These are phyloP conservation scores for Nixonia krombeini DNA, from an alignment of 1,140 invertebrate genomes.

Conservation along the genomic window DNA sequence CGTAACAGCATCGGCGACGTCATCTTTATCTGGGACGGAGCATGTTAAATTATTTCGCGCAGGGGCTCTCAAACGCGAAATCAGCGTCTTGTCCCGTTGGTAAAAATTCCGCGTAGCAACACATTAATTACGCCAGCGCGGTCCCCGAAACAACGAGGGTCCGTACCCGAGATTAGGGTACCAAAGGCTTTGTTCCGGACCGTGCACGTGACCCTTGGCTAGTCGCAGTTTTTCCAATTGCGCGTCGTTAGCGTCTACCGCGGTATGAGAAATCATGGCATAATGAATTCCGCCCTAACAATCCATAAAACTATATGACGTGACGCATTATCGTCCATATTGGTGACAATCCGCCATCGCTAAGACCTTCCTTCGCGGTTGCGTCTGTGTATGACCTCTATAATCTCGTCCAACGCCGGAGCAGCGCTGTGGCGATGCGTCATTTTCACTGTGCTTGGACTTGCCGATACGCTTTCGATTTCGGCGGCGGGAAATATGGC, in stretches of 20 bases:
- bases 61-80: conserved; percentile 27
- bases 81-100: conserved; percentile 10
- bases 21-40: conserved; percentile 42
- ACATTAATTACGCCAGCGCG: no score
- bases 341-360: conserved; percentile 49
- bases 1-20: conserved; percentile 32
- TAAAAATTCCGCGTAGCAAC: no score
- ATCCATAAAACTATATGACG: conserved; percentile 48
- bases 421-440: conserved; percentile 43
- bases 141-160: no score
- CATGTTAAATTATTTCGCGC: conserved; percentile 36
- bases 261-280: conserved; percentile 38
- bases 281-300: conserved; percentile 53
- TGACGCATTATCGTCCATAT: conserved; percentile 49
- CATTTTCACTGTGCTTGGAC: conserved; percentile 35
- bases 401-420: conserved; percentile 50
- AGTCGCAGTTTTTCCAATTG: conserved; percentile 7
- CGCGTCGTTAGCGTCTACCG: conserved; percentile 14
- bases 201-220: no score
- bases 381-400: conserved; percentile 48
- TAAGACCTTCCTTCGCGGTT: conserved; percentile 47
- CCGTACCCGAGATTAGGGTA: no score
- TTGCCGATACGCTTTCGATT: no score
- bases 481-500: no score
- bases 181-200: no score